Evolutionary conservation across 1,140 invertebrate genomes (phyloP).

Genomic region (Scaptomyza hsui): DNA sequence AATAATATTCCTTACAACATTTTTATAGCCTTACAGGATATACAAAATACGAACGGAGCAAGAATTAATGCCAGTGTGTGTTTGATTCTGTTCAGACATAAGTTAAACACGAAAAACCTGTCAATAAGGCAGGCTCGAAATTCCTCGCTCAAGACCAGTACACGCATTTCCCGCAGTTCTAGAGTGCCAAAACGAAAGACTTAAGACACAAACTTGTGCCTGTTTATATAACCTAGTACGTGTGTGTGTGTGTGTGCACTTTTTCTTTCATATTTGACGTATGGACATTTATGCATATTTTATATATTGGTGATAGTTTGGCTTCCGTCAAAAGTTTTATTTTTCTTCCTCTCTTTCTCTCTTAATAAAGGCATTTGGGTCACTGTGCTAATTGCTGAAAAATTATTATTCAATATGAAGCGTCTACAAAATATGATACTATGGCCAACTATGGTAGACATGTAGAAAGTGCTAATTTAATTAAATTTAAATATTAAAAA

Average conservation of each 20-base stretch:
- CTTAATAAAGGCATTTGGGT: slow-evolving; percentile 70
- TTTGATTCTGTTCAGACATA: slow-evolving; percentile 37
- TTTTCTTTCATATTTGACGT: not conserved
- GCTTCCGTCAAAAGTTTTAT: slow-evolving; percentile 18
- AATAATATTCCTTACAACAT: not conserved
- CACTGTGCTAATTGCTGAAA: slow-evolving; percentile 69
- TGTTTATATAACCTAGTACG: slow-evolving; percentile 38
- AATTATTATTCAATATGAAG: slow-evolving; percentile 79
- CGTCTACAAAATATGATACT: slow-evolving; percentile 17
- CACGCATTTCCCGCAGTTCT: slow-evolving; percentile 4
- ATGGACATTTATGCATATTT: not conserved
- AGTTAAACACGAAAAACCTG: slow-evolving; percentile 53
- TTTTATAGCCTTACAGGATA: not conserved
- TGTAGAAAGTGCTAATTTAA: slow-evolving; percentile 78
- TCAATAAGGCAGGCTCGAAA: slow-evolving; percentile 19
- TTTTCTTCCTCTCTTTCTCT: slow-evolving; percentile 1
- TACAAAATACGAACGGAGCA: slow-evolving; percentile 18
- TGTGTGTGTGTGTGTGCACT: slow-evolving; percentile 20
- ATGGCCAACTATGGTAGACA: slow-evolving; percentile 17
- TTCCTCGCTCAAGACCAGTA: slow-evolving; percentile 19
- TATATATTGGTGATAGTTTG: not conserved
- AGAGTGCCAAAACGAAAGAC: slow-evolving; percentile 35
- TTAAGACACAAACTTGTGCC: slow-evolving; percentile 28
- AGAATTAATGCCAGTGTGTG: slow-evolving; percentile 24
- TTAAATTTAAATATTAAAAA: slow-evolving; percentile 63